Evolutionary conservation across 2,113 vertebrate genomes (phyloP).

Genomic region (Numida meleagris): DNA sequence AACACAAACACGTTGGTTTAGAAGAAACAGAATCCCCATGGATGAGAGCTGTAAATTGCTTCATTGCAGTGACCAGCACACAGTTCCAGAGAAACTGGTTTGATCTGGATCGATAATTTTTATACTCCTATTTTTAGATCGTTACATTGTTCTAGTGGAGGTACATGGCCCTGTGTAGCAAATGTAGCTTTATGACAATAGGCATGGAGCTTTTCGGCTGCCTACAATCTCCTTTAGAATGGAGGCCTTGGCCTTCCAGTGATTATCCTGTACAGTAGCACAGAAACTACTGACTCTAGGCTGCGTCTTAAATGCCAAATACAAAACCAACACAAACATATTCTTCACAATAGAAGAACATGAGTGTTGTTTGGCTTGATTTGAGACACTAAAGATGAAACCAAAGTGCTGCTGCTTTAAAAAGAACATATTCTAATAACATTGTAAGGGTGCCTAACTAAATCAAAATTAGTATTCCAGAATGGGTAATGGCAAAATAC

Average conservation of each 20-base stretch:
- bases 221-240: not conserved
- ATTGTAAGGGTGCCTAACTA: not conserved
- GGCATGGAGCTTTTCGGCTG: not conserved
- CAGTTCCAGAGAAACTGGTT: not conserved
- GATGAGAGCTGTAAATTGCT: slow-evolving; percentile 7
- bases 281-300: not conserved
- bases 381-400: slow-evolving; percentile 17
- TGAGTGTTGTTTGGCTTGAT: not conserved
- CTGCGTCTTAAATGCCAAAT: not conserved
- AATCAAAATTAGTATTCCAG: slow-evolving; percentile 20
- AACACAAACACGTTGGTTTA: not conserved
- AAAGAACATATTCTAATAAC: slow-evolving; percentile 25
- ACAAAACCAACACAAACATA: not conserved
- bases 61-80: not conserved
- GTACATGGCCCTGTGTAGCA: not conserved
- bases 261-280: not conserved
- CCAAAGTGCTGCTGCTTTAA: slow-evolving; percentile 16
- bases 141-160: not conserved
- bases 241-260: not conserved
- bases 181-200: not conserved
- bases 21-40: not conserved
- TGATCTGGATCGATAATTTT: not conserved
- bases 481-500: slow-evolving; percentile 12
- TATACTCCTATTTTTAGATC: not conserved
- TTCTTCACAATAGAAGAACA: not conserved